Evolutionary conservation across 2,797 vertebrate genomes (phyloP), one percentile per base, ranked within the genome.

Genomic region (Acanthiza pusilla): DNA sequence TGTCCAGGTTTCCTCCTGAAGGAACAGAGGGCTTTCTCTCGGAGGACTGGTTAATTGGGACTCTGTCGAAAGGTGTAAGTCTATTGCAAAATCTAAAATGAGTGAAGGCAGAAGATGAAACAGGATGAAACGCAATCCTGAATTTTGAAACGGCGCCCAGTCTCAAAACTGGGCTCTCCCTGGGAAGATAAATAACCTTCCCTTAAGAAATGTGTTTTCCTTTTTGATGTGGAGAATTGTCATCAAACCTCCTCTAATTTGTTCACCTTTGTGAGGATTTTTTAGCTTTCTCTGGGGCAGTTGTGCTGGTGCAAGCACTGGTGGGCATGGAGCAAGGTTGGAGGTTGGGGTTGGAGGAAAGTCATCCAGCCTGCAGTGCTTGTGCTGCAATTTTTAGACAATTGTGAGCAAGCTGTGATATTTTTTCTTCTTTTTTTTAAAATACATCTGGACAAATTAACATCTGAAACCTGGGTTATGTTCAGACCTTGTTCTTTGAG

Each of bases 31-130:
- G 66, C 42, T 91, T 91, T 66, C 45, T 94, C 50, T 79, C 1
- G 0, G 63, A 90, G 94, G 48, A 53, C 83, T 91, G 89, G 73
- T 94, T 91, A 93, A 92, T 43, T 88, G 76, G 91, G 85, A n/a
- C 71, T 82, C 75, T 68, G 74, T 74, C 5, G 23, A 30, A 88
- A 94, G 63, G 61, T n/a, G 1, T 19, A 47, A 88, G 63, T 48
- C 82, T 66, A 21, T 79, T 67, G 81, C 63, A 76, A 74, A 82
- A 32, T 61, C 48, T 70, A 22, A 70, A 70, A 25, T 15, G 55
- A 67, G 18, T 38, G 62, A 93, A 91, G 16, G 48, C 51, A 73
- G 74, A 66, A n/a, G 38, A 66, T 36, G 26, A 61, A 76, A n/a
- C 30, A 45, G 66, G 70, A 23, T 43, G 47, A 87, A 85, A 74